Percentiles rank a stretch among this genome's conserved stretches.
Evolutionary conservation across 2,888 invertebrate genomes (phyloP).

Genomic region (Amiota communis): DNA sequence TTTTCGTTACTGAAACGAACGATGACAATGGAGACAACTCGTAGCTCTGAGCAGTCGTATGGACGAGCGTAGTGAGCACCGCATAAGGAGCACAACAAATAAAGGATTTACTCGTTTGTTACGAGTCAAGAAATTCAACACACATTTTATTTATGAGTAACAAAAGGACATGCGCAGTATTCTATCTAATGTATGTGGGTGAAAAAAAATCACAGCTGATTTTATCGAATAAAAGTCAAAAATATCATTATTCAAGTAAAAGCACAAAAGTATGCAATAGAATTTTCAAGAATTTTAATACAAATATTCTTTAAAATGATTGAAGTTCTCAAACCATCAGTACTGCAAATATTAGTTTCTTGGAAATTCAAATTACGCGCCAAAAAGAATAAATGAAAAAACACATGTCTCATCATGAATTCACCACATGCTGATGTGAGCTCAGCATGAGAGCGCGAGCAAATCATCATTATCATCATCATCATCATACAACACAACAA

Average conservation of each 20-base stretch:
- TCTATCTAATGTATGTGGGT: no score
- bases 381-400: neutral
- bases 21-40: neutral
- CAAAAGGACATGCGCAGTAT: conserved; percentile 7
- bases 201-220: neutral
- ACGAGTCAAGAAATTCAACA: conserved; percentile 12
- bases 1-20: conserved; percentile 61
- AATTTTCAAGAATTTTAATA: neutral
- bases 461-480: no score
- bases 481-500: neutral
- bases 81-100: neutral
- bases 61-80: neutral
- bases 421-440: conserved; percentile 24
- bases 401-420: neutral
- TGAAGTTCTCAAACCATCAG: neutral
- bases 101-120: neutral
- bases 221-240: neutral
- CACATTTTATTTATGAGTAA: neutral
- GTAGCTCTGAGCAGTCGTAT: neutral
- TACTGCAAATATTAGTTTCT: neutral
- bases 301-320: neutral
- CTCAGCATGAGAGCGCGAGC: neutral
- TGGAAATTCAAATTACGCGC: conserved; percentile 4
- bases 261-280: conserved; percentile 2
- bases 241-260: neutral